A percentile compares a stretch with the other conserved stretches of the same genome.
These are phyloP conservation scores for Palloptera scutellata DNA, from an alignment of 2,888 invertebrate genomes.

Conservation along the genomic window DNA sequence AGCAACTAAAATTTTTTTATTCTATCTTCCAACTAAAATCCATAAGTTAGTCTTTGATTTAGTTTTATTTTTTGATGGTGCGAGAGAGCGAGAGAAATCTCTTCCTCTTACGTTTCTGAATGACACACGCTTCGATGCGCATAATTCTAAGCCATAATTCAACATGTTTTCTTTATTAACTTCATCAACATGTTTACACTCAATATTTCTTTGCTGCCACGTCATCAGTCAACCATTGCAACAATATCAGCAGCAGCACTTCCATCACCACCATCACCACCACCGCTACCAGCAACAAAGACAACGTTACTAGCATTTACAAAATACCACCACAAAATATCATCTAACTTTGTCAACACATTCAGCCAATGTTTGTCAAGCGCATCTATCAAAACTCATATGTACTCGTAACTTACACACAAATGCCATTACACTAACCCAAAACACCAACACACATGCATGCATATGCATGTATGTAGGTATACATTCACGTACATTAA, in stretches of 20 bases:
- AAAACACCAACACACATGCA: neutral
- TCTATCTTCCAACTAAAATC: too few species aligned
- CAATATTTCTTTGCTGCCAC: conserved; percentile 18
- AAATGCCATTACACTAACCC: neutral
- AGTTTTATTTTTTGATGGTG: too few species aligned
- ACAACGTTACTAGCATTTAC: neutral
- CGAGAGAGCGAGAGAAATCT: too few species aligned
- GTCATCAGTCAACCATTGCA: neutral
- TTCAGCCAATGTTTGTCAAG: conserved; percentile 17
- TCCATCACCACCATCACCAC: conserved; percentile 2
- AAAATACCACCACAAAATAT: neutral
- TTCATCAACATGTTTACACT: conserved; percentile 19
- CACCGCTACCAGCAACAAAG: conserved; percentile 10
- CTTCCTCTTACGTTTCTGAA: too few species aligned
- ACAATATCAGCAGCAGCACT: conserved; percentile 5
- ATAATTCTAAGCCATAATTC: too few species aligned
- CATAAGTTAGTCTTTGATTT: too few species aligned
- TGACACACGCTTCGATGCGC: too few species aligned
- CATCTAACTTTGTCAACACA: conserved; percentile 18
- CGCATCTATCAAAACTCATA: conserved; percentile 20
- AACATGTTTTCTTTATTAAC: conserved; percentile 18
- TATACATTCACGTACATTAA: neutral
- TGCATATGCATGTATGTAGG: neutral
- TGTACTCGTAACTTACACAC: conserved; percentile 3
- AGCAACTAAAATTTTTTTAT: too few species aligned